Percentiles rank a stretch among this genome's conserved stretches.
Evolutionary conservation across 1,140 invertebrate genomes (phyloP).

Genomic region (Gryllus bimaculatus): DNA sequence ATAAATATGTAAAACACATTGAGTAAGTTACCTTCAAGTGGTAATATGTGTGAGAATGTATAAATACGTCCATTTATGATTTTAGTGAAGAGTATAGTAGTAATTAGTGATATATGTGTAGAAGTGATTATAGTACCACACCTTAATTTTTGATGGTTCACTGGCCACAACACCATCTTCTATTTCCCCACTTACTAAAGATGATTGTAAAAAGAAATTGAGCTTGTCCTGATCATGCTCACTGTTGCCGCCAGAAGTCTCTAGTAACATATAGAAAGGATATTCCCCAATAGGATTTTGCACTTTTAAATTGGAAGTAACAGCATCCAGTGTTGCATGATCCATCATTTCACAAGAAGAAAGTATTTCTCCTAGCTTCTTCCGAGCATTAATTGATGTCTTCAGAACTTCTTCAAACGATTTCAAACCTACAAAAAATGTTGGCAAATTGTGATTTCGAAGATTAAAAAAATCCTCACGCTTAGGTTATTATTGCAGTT

Average conservation of each 20-base stretch:
- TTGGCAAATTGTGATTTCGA: background rate
- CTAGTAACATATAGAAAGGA: slow-evolving; percentile 85
- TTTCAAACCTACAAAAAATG: slow-evolving; percentile 48
- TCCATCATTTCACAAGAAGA: slow-evolving; percentile 94
- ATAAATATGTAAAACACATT: too few relatives aligned
- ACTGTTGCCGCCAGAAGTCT: slow-evolving; percentile 77
- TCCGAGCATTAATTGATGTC: slow-evolving; percentile 61
- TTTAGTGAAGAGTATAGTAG: background rate
- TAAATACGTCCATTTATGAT: too few relatives aligned
- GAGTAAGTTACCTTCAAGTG: too few relatives aligned
- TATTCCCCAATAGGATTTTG: slow-evolving; percentile 49
- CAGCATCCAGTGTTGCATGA: slow-evolving; percentile 48
- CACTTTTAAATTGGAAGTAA: slow-evolving; percentile 50
- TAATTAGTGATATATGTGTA: background rate
- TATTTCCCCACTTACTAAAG: slow-evolving; percentile 60
- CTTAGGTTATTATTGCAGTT: too few relatives aligned
- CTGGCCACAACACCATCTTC: slow-evolving; percentile 73
- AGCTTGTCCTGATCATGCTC: slow-evolving; percentile 83
- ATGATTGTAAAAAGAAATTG: slow-evolving; percentile 59
- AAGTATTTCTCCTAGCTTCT: slow-evolving; percentile 73
- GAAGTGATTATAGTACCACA: slow-evolving; percentile 31
- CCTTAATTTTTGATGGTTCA: slow-evolving; percentile 68
- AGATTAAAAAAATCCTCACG: background rate
- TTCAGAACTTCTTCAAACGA: slow-evolving; percentile 68
- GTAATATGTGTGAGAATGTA: too few relatives aligned